Evolutionary conservation across 2,113 vertebrate species (phyloP).

Genomic region (Colistium nudipinnis): DNA sequence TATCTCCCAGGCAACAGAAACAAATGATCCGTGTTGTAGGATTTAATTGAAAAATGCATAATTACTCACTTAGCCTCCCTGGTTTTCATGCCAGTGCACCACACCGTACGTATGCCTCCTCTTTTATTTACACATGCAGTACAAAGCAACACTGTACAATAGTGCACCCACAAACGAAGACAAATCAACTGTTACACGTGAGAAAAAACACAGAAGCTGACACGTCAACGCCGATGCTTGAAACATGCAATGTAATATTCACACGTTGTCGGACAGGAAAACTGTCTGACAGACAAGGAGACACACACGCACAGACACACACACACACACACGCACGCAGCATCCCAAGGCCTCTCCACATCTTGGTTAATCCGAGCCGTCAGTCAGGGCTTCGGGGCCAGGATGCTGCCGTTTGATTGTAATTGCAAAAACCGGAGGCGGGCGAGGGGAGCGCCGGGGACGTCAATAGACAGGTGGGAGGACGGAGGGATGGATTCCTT

Average conservation of each 20-base stretch:
- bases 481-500: constrained; percentile 67
- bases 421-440: constrained; percentile 80
- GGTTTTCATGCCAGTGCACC: constrained; percentile 27
- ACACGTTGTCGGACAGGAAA: constrained; percentile 40
- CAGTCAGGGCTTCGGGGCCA: constrained; percentile 70
- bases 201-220: constrained; percentile 24
- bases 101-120: constrained; percentile 10
- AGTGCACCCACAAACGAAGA: constrained; percentile 3
- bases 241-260: constrained; percentile 48
- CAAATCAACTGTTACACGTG: constrained; percentile 47
- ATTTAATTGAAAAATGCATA: constrained; percentile 68
- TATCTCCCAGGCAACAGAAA: constrained; percentile 45
- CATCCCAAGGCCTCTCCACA: constrained; percentile 66
- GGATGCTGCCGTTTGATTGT: constrained; percentile 80
- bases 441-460: constrained; percentile 65
- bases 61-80: constrained; percentile 70
- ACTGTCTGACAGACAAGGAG: constrained; percentile 54
- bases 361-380: constrained; percentile 74
- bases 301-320: constrained; percentile 45
- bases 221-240: constrained; percentile 49
- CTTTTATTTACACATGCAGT: constrained; percentile 26
- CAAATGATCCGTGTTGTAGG: constrained; percentile 50
- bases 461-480: constrained; percentile 72
- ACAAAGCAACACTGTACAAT: not conserved
- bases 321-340: constrained; percentile 51